Evolutionary conservation across 2,888 invertebrate genomes (phyloP), one percentile per base, ranked within the genome.

Genomic region (Lamproptera curius): DNA sequence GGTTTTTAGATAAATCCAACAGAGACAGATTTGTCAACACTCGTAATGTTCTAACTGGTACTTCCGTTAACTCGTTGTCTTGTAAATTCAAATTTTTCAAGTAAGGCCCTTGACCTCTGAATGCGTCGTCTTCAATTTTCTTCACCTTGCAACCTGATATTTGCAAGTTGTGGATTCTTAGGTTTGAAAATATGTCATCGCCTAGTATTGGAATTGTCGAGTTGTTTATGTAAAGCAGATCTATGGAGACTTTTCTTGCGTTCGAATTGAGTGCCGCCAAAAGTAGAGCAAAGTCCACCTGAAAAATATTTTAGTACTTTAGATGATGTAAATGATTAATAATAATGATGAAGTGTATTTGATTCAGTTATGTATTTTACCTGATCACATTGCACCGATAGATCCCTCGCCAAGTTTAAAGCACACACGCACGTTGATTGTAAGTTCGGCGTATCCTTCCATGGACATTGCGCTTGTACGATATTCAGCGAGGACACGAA

Each of bases 321-420:
- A 20, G 20, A 20, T 5, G 20, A 20, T 5, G 20, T 5, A 20
- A 20, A 5, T 31, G 2, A 3, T 11, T 31, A 31, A 11, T 31
- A 52, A 5, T 13, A 36, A 16, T 43, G 38, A 36, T 42, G 36
- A 4, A 14, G 16, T 17, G n/a, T n/a, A 43, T 35, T 14, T 41
- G 14, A 36, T 11, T 10, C 16, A 34, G 9, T 20, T 14, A 14
- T 42, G 23, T 2, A 11, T 31, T 2, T 11, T 31, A 91, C 91
- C 89, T 95, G 94, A 81, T 96, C 95, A 79, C 96, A 97, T 81
- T 97, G 96, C 55, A 97, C 94, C 23, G 95, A 95, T 10, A 97
- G 88, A 73, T 96, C 95, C 61, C 92, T 91, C 35, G 94, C 95
- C 53, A 95, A 88, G 73, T 96, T 96, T 76, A 93, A 93, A 53